Conservation (phyloP, 2,888 invertebrate genomes). For the Ligdia adustata region DNA sequence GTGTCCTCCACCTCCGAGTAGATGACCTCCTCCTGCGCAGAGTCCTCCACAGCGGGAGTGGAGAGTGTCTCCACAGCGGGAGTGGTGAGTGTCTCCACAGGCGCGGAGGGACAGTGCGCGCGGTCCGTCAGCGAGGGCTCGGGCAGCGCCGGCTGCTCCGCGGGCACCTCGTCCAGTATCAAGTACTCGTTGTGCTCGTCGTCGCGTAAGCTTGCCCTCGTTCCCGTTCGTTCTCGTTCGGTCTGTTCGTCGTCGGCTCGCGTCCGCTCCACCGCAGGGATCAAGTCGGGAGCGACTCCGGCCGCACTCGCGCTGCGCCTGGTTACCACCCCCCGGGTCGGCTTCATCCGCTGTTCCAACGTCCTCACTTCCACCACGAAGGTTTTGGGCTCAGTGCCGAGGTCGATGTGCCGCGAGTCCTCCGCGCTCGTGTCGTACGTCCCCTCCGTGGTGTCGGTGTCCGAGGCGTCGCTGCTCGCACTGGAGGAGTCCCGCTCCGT, state of each 20-base stretch:
- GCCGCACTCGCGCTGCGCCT: slow-evolving; percentile 45
- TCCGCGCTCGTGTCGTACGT: slow-evolving; percentile 27
- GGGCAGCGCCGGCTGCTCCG: slow-evolving; percentile 60
- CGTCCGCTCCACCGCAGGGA: slow-evolving; percentile 15
- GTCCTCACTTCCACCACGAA: slow-evolving; percentile 70
- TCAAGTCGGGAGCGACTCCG: slow-evolving; percentile 20
- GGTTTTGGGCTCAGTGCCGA: slow-evolving; percentile 64
- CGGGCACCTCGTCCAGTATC: slow-evolving; percentile 63
- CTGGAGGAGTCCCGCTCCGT: slow-evolving; percentile 69
- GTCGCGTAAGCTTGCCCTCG: no score
- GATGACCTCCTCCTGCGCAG: slow-evolving; percentile 57
- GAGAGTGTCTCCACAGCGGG: no score
- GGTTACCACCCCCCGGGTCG: slow-evolving; percentile 66
- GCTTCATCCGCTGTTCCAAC: slow-evolving; percentile 65
- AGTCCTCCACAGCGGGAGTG: no score
- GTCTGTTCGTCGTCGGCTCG: slow-evolving; percentile 41
- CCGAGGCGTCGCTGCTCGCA: neutral
- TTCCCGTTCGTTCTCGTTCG: no score
- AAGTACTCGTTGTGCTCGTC: slow-evolving; percentile 60
- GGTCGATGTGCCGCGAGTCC: slow-evolving; percentile 41
- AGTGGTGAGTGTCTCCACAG: no score
- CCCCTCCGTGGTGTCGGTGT: neutral
- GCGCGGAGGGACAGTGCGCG: slow-evolving; percentile 16
- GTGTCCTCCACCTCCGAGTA: slow-evolving; percentile 70
- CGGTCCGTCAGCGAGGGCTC: slow-evolving; percentile 51